Evolutionary conservation across 2,113 vertebrate genomes (phyloP).

Genomic region (Anguilla rostrata): DNA sequence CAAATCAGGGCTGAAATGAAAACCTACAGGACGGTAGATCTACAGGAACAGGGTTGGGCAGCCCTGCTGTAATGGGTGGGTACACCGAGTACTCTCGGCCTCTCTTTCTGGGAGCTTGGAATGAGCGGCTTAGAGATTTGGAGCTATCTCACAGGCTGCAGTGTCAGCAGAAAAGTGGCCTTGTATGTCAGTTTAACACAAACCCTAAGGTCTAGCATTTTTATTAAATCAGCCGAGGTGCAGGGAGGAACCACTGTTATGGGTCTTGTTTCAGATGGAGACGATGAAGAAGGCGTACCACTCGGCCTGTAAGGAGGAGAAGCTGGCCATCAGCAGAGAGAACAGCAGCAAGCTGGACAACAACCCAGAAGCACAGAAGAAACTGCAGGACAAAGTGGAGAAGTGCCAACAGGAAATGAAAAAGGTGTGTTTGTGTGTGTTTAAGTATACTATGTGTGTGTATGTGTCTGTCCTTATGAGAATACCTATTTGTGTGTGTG

Average conservation of each 20-base stretch:
- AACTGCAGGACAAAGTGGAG: conserved; percentile 97
- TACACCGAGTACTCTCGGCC: too few species aligned
- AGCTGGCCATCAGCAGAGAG: conserved; percentile 87
- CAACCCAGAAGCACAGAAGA: conserved; percentile 88
- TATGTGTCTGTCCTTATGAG: background rate
- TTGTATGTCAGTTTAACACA: too few species aligned
- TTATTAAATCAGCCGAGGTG: background rate
- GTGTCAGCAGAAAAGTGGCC: too few species aligned
- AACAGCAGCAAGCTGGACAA: conserved; percentile 88
- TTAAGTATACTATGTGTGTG: background rate
- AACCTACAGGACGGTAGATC: too few species aligned
- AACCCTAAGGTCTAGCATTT: too few species aligned
- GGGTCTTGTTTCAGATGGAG: conserved; percentile 75
- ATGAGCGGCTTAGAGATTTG: background rate
- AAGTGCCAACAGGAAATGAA: conserved; percentile 92
- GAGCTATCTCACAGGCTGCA: background rate
- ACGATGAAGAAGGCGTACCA: conserved; percentile 88
- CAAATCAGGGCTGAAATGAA: too few species aligned
- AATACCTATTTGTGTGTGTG: background rate
- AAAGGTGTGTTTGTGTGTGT: conserved; percentile 71
- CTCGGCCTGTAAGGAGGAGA: conserved; percentile 93
- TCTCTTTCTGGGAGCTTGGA: background rate
- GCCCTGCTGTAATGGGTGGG: background rate
- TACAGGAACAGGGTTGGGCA: too few species aligned
- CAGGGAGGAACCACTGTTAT: background rate